phyloP scores from a whole-genome alignment of 2,888 invertebrate genomes.

The Drosophila longiperda region DNA sequence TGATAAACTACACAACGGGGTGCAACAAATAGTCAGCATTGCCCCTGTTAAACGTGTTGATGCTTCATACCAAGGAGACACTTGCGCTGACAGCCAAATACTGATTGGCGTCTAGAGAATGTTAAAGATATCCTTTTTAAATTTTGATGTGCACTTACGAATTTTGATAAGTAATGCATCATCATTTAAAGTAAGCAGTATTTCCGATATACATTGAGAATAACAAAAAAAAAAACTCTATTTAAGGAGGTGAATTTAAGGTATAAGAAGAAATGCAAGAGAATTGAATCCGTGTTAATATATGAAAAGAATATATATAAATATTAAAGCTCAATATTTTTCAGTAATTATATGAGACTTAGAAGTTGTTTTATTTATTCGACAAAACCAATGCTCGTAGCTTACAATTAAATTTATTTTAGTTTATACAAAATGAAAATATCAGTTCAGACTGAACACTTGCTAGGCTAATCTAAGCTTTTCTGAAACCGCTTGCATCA shows the following conservation, averaged over 20 bases:
- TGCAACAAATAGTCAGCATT: slow-evolving; percentile 47
- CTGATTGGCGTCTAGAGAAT: slow-evolving; percentile 24
- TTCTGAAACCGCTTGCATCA: not conserved
- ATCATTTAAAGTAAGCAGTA: not conserved
- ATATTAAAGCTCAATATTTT: no score
- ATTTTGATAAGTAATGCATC: not conserved
- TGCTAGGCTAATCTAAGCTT: not conserved
- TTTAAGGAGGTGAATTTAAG: not conserved
- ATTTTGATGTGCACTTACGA: slow-evolving; percentile 12
- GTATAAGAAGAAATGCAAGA: no score
- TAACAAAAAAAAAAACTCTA: not conserved
- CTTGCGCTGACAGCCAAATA: slow-evolving; percentile 39
- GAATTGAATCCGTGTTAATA: no score
- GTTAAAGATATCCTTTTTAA: slow-evolving; percentile 10
- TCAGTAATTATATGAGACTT: no score
- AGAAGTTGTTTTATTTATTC: not conserved
- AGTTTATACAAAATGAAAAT: not conserved
- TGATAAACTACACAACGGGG: slow-evolving; percentile 68
- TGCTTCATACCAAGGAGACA: slow-evolving; percentile 55
- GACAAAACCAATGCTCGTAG: not conserved
- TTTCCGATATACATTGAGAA: not conserved
- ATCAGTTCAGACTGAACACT: not conserved
- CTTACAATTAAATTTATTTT: not conserved
- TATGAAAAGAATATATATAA: no score
- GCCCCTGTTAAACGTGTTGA: slow-evolving; percentile 63